Percentiles rank a stretch among this genome's conserved stretches.
Conservation (phyloP, 2,113 vertebrate species). For the Grallaria varia region DNA sequence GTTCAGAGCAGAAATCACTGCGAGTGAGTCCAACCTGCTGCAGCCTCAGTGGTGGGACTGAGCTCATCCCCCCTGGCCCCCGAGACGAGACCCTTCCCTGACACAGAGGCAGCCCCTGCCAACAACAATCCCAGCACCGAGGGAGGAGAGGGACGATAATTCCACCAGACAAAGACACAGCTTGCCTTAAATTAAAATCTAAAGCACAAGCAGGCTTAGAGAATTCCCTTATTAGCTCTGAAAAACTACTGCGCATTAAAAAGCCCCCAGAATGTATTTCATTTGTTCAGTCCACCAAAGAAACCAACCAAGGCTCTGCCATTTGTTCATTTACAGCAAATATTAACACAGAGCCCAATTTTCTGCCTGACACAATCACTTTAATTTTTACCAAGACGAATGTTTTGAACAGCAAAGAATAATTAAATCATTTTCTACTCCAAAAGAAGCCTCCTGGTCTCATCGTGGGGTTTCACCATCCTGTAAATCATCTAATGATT, state of each 20-base stretch:
- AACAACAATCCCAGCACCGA: background rate
- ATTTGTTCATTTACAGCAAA: constrained; percentile 60
- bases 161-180: background rate
- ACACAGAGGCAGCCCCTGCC: fast-evolving
- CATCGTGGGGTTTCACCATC: background rate
- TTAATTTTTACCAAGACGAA: constrained; percentile 63
- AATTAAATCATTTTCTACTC: constrained; percentile 62
- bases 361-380: constrained; percentile 62
- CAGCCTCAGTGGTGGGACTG: background rate
- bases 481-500: constrained; percentile 68
- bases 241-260: background rate
- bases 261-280: background rate
- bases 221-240: constrained; percentile 30
- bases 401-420: constrained; percentile 7
- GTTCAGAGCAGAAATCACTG: background rate
- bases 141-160: background rate
- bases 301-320: background rate
- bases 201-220: background rate
- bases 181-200: constrained; percentile 3
- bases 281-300: background rate
- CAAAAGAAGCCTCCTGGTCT: constrained; percentile 17
- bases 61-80: no score
- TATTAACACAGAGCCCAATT: constrained; percentile 54
- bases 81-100: no score
- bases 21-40: no score